A percentile compares a stretch with the other conserved stretches of the same genome.
These are phyloP conservation scores for Zophobas morio DNA, from an alignment of 1,140 invertebrate genomes.

Conservation along the genomic window DNA sequence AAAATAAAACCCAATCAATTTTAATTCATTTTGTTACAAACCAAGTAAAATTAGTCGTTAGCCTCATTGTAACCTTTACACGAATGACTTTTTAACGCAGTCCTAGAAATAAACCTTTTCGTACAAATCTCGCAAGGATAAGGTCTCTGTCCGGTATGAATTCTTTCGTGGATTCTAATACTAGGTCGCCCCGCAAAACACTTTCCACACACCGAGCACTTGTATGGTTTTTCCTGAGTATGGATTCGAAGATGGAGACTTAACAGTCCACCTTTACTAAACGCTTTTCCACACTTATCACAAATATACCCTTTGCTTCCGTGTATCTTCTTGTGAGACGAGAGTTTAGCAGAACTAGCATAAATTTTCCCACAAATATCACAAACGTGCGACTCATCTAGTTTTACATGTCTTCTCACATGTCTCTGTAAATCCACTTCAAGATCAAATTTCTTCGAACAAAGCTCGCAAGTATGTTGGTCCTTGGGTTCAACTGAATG, in stretches of 20 bases:
- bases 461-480: constrained; percentile 16
- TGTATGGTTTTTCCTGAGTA: constrained; percentile 67
- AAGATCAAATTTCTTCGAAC: constrained; percentile 60
- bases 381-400: constrained; percentile 69
- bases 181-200: constrained; percentile 79
- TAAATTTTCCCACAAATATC: constrained; percentile 5
- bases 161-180: constrained; percentile 41
- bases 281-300: constrained; percentile 36
- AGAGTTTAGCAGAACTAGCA: background rate
- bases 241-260: too few relatives aligned
- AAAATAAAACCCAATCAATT: too few relatives aligned
- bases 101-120: constrained; percentile 41
- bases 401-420: constrained; percentile 70
- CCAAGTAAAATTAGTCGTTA: too few relatives aligned
- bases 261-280: background rate
- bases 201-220: constrained; percentile 70
- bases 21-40: too few relatives aligned
- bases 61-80: too few relatives aligned
- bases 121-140: constrained; percentile 31
- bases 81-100: background rate
- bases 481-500: background rate
- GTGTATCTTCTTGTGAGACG: constrained; percentile 3
- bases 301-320: constrained; percentile 44
- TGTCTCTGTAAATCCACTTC: constrained; percentile 70
- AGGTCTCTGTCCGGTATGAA: constrained; percentile 45